These are phyloP conservation scores for Capreolus pygargus DNA, from an alignment of 2,113 vertebrate genomes.

Conservation along the genomic window DNA sequence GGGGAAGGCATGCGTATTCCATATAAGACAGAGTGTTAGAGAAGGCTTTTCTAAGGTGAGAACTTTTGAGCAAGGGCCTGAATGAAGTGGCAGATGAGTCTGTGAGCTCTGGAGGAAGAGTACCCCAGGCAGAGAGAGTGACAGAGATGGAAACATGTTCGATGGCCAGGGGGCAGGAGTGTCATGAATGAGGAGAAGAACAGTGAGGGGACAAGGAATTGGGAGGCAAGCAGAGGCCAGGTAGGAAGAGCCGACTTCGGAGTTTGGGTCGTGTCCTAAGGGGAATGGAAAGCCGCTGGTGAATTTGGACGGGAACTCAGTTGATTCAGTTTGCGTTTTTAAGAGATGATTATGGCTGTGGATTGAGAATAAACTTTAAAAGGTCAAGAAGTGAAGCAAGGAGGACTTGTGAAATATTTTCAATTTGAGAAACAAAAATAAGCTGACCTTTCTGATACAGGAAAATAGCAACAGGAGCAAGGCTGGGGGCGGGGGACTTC, in stretches of 20 bases:
- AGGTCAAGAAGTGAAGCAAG: not conserved
- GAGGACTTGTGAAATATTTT: not conserved
- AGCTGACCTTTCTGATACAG: not conserved
- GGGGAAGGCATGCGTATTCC: not conserved
- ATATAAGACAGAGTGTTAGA: not conserved
- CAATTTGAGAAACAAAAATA: not conserved
- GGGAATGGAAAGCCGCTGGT: not conserved
- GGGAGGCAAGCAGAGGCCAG: not conserved
- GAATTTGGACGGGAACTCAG: not conserved
- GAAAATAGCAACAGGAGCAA: not conserved
- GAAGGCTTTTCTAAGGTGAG: not conserved
- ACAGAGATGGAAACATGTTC: not conserved
- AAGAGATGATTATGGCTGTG: not conserved
- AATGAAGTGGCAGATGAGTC: not conserved
- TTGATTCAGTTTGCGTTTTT: not conserved
- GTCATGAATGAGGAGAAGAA: not conserved
- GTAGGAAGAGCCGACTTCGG: rapidly evolving
- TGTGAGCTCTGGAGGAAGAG: not conserved
- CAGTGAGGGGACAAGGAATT: rapidly evolving
- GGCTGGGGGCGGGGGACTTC: not conserved
- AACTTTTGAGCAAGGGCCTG: not conserved
- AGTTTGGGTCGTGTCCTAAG: too few species aligned
- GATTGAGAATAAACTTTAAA: not conserved
- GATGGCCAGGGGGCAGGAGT: not conserved
- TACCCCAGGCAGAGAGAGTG: not conserved